Evolutionary conservation across 2,888 invertebrate species (phyloP), one percentile per base, ranked within the genome.

Genomic region (Epinotia ramella): DNA sequence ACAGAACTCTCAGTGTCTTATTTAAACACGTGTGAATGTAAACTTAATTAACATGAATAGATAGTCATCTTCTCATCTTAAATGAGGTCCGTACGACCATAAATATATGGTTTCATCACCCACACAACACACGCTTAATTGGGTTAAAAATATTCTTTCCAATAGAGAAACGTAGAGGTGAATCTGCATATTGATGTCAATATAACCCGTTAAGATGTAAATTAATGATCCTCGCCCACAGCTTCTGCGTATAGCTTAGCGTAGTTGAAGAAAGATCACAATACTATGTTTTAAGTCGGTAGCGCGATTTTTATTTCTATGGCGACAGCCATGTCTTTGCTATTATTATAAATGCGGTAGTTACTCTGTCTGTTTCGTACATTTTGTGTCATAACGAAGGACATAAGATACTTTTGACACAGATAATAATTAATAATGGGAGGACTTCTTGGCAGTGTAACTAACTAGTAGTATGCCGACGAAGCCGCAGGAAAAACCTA

Each of bases 141-240:
- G 72, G 76, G 76, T 72, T 76, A 72, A 76, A 69, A 76, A 72
- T 76, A 76, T 76, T 60, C 28, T 24, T 76, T 63, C 69, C 57
- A 59, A 62, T 67, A 62, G 62, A 76, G 72, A 76, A 72, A 67
- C 66, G 62, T 59, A 18, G 46, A 69, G 65, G 63, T 76, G 59
- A 77, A 73, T 76, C 71, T 73, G 69, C 78, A 78, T 77, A 77
- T 76, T 65, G 73, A 73, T 78, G 77, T 77, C 73, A 78, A 77
- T 78, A 77, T 76, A 73, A 63, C 59, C 77, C 71, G 72, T 75
- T 78, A 71, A 67, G 69, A 66, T 69, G 71, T 56, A 73, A 73
- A 72, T 76, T 62, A 72, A 76, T 76, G 76, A 76, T 46, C 60
- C 40, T 70, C 72, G 73, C 66, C 70, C 46, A 63, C 64, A 69